phyloP scores from a whole-genome alignment of 2,797 vertebrate genomes.

The Rhinoraja longicauda region DNA sequence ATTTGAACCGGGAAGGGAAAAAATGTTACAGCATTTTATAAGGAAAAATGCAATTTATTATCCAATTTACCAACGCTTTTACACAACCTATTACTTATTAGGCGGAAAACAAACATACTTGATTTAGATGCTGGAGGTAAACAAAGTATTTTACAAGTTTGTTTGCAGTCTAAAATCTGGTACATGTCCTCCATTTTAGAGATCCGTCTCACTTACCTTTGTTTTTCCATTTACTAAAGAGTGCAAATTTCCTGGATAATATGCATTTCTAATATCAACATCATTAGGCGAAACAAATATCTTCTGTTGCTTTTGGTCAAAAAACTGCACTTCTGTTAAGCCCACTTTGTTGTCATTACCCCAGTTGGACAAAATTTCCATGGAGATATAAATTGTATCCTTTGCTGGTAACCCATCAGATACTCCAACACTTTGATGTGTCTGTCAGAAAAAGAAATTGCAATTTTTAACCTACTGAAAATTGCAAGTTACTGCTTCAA shows the following conservation, averaged over 20 bases:
- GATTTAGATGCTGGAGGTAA: neutral
- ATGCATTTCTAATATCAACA: constrained; percentile 74
- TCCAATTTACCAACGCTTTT: neutral
- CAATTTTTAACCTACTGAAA: neutral
- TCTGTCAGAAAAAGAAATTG: constrained; percentile 36
- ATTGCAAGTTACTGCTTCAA: neutral
- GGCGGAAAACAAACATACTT: neutral
- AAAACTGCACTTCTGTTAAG: constrained; percentile 86
- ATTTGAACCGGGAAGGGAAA: neutral
- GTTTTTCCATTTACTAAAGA: constrained; percentile 74
- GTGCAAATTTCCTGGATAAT: constrained; percentile 69
- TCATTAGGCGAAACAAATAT: constrained; percentile 84
- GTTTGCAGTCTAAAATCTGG: neutral
- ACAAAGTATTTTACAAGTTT: neutral
- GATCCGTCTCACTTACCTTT: constrained; percentile 53
- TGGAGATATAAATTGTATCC: constrained; percentile 77
- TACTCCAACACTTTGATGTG: constrained; percentile 41
- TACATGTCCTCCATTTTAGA: neutral
- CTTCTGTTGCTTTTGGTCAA: constrained; percentile 65
- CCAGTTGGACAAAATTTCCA: constrained; percentile 96
- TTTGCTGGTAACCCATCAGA: constrained; percentile 48
- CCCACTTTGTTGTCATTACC: constrained; percentile 70
- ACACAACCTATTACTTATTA: neutral
- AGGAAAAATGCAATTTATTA: neutral
- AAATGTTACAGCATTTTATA: neutral